A percentile compares a stretch with the other conserved stretches of the same genome.
Evolutionary conservation across 2,888 invertebrate species (phyloP).

Genomic region (Chalcis sispes): DNA sequence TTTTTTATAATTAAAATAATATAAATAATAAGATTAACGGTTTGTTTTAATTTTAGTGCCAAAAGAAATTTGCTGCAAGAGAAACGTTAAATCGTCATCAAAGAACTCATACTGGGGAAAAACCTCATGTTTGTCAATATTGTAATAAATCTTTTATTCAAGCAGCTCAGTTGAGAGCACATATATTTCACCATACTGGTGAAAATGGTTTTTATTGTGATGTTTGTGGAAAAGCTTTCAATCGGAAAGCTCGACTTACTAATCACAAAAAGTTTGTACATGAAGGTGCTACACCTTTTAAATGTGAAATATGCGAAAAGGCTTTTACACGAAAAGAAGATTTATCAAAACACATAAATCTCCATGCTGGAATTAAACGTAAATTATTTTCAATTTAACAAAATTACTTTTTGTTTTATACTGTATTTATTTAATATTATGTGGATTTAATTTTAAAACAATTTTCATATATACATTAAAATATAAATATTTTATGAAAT

Average conservation of each 20-base stretch:
- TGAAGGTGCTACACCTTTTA: conserved; percentile 80
- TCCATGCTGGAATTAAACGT: conserved; percentile 81
- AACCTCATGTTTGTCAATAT: conserved; percentile 79
- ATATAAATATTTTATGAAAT: too few relatives aligned
- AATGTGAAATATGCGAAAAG: conserved; percentile 79
- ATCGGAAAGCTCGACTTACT: conserved; percentile 77
- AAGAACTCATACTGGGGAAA: conserved; percentile 81
- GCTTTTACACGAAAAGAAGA: conserved; percentile 82
- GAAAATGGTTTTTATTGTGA: conserved; percentile 83
- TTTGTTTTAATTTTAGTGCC: conserved; percentile 79
- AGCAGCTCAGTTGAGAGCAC: conserved; percentile 86
- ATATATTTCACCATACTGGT: conserved; percentile 86
- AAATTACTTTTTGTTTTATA: too few relatives aligned
- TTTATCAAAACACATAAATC: conserved; percentile 78
- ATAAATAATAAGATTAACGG: background rate
- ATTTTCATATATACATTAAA: too few relatives aligned
- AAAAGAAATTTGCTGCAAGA: conserved; percentile 87
- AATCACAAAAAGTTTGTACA: conserved; percentile 81
- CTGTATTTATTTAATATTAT: too few relatives aligned
- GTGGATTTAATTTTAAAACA: too few relatives aligned
- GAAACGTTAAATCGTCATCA: conserved; percentile 89
- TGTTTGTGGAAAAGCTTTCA: conserved; percentile 78
- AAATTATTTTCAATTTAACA: conserved; percentile 61
- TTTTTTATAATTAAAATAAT: conserved; percentile 5
- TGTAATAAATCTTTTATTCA: conserved; percentile 91